A percentile compares a stretch with the other conserved stretches of the same genome.
Conservation (phyloP, 2,113 vertebrate genomes). For the Bucco capensis region DNA sequence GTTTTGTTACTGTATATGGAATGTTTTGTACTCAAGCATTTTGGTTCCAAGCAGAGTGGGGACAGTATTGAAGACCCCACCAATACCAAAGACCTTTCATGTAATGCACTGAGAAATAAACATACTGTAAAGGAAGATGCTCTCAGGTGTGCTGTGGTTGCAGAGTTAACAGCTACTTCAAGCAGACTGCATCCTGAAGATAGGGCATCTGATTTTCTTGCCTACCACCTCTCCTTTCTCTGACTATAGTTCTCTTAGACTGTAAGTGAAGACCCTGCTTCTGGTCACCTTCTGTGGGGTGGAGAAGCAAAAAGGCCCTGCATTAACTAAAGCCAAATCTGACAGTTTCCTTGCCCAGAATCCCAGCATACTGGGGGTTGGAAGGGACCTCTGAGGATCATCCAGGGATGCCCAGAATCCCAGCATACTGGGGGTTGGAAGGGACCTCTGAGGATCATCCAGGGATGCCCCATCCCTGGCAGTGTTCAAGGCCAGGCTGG, state of each 20-base stretch:
- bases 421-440: no score
- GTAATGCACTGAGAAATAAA: constrained; percentile 80
- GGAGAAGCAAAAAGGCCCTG: neutral
- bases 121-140: constrained; percentile 54
- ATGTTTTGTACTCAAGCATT: constrained; percentile 68
- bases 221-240: neutral
- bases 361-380: no score
- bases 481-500: no score
- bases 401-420: no score
- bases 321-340: neutral
- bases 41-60: constrained; percentile 65
- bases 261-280: no score
- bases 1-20: constrained; percentile 70
- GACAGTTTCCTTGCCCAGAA: neutral
- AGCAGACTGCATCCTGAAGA: neutral
- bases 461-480: no score
- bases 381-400: no score
- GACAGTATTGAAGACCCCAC: constrained; percentile 67
- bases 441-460: no score
- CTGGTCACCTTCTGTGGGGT: neutral
- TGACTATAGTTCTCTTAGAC: neutral
- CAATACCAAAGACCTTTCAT: constrained; percentile 71
- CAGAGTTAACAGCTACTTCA: neutral
- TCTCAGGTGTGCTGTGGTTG: neutral
- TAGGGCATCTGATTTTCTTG: neutral